Conservation (phyloP, 2,113 vertebrate genomes). For the Prunella fulvescens region DNA sequence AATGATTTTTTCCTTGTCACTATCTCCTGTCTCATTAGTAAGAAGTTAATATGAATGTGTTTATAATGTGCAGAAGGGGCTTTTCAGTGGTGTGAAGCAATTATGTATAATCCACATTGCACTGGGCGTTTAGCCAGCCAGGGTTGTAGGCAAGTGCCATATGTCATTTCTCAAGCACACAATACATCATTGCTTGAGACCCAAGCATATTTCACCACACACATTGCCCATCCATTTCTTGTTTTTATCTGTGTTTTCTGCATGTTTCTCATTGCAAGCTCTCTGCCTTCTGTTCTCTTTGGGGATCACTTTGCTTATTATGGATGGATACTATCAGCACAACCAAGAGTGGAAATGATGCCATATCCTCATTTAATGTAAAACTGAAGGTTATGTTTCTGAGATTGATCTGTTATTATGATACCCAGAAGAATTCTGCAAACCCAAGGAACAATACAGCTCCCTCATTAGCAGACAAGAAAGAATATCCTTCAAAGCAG, state of each 20-base stretch:
- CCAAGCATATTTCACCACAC: neutral
- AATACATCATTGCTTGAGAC: neutral
- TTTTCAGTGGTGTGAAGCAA: constrained; percentile 41
- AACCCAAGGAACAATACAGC: neutral
- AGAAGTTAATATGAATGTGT: neutral
- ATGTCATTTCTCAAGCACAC: constrained; percentile 39
- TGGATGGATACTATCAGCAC: neutral
- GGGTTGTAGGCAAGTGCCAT: constrained; percentile 52
- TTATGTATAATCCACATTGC: constrained; percentile 7
- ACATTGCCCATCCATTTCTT: neutral
- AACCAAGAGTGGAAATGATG: neutral
- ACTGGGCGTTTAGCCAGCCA: neutral
- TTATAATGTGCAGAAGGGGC: constrained; percentile 18
- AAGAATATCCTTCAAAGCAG: neutral
- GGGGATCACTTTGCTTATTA: neutral
- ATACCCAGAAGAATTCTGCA: neutral
- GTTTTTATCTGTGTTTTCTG: constrained; percentile 14
- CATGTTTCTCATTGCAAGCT: neutral
- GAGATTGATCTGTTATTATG: neutral
- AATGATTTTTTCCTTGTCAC: neutral
- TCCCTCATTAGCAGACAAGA: neutral
- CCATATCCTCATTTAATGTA: neutral
- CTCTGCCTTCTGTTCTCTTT: constrained; percentile 30
- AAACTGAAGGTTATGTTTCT: neutral
- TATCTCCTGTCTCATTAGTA: neutral